A percentile compares a stretch with the other conserved stretches of the same genome.
phyloP scores from a whole-genome alignment of 2,113 vertebrate genomes.

The Hemiprocne comata region DNA sequence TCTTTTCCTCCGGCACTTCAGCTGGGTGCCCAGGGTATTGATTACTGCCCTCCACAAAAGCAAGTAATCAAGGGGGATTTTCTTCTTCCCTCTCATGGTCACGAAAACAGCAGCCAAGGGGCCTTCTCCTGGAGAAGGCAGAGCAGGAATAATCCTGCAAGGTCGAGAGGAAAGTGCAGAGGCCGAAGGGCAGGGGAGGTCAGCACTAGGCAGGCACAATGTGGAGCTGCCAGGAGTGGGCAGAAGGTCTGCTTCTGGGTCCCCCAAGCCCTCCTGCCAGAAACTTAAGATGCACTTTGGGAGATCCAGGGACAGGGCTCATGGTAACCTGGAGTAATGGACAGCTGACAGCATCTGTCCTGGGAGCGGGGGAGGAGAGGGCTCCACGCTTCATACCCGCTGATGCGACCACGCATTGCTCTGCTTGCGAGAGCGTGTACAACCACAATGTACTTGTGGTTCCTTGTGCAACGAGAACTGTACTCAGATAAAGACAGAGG shows the following conservation, averaged over 20 bases:
- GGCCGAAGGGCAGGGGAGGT: constrained; percentile 61
- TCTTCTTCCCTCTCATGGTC: not conserved
- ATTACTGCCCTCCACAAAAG: constrained; percentile 62
- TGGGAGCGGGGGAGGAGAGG: not conserved
- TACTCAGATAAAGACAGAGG: not conserved
- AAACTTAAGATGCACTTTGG: constrained; percentile 64
- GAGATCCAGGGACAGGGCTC: not conserved
- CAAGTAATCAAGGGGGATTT: constrained; percentile 12
- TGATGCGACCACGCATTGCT: fast-evolving
- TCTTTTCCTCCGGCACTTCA: not conserved
- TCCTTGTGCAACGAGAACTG: not conserved
- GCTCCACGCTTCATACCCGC: fast-evolving
- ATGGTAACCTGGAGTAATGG: not conserved
- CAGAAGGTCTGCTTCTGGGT: constrained; percentile 41
- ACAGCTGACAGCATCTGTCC: constrained; percentile 9
- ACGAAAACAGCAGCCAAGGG: constrained; percentile 44
- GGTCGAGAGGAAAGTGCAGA: constrained; percentile 56
- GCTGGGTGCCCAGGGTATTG: constrained; percentile 16
- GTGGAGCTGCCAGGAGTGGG: not conserved
- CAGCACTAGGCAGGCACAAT: not conserved
- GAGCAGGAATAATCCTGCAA: constrained; percentile 53
- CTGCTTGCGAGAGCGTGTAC: not conserved
- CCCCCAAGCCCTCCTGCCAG: constrained; percentile 18
- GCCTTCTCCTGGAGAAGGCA: constrained; percentile 44
- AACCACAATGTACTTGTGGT: fast-evolving